A percentile compares a stretch with the other conserved stretches of the same genome.
Evolutionary conservation across 2,113 vertebrate genomes (phyloP).

Genomic region (Ammodytes marinus): DNA sequence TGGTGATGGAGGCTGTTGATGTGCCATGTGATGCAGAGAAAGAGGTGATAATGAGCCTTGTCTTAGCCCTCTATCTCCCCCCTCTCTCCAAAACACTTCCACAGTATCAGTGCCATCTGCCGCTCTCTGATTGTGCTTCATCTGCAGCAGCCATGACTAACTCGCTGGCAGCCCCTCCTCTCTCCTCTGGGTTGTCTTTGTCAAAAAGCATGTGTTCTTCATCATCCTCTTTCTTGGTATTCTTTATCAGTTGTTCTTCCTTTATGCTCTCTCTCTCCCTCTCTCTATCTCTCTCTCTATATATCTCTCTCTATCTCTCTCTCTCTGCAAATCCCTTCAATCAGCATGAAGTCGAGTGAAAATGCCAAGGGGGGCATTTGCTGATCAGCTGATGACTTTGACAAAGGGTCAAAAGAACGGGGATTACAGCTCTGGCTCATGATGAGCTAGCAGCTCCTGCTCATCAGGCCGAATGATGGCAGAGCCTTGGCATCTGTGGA

Average conservation of each 20-base stretch:
- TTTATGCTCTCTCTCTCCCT: conserved; percentile 13
- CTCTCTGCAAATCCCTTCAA: conserved; percentile 38
- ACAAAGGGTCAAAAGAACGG: conserved; percentile 31
- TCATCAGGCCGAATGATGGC: conserved; percentile 44
- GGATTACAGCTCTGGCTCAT: conserved; percentile 41
- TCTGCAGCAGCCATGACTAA: conserved; percentile 32
- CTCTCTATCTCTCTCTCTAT: not conserved
- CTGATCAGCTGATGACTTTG: conserved; percentile 49
- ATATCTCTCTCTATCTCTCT: not conserved
- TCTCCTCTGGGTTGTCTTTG: conserved; percentile 44
- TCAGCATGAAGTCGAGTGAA: conserved; percentile 22
- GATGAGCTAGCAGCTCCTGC: conserved; percentile 47
- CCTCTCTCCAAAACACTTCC: conserved; percentile 16
- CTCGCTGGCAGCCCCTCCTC: conserved; percentile 33
- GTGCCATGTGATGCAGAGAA: conserved; percentile 58
- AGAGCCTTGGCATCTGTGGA: conserved; percentile 29
- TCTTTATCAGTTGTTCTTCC: conserved; percentile 29
- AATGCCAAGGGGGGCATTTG: conserved; percentile 7
- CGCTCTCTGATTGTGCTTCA: conserved; percentile 53
- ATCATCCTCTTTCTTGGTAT: conserved; percentile 40
- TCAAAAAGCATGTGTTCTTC: conserved; percentile 62
- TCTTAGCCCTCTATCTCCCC: conserved; percentile 35
- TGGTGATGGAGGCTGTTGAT: conserved; percentile 47
- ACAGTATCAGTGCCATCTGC: conserved; percentile 71
- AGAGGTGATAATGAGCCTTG: conserved; percentile 75